These are phyloP conservation scores for Progne subis DNA, from an alignment of 2,113 vertebrate species.

Conservation along the genomic window DNA sequence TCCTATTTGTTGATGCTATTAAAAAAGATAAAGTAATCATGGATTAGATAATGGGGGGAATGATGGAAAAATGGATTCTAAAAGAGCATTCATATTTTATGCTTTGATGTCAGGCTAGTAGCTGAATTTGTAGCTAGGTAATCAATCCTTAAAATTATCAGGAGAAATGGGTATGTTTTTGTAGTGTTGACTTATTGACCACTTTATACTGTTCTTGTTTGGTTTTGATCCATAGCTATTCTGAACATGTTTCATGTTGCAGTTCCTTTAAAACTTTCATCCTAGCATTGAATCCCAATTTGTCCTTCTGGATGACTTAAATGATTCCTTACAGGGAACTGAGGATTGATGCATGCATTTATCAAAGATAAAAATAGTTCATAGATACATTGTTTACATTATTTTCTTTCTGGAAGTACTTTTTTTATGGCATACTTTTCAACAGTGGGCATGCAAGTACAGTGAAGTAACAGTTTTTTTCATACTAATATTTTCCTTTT, in stretches of 20 bases:
- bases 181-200: background rate
- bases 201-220: background rate
- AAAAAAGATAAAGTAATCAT: background rate
- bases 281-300: background rate
- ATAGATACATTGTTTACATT: background rate
- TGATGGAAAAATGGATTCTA: background rate
- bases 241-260: background rate
- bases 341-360: background rate
- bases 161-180: background rate
- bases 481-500: background rate
- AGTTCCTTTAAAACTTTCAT: background rate
- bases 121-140: background rate
- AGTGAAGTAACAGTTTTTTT: background rate
- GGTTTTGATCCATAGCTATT: background rate
- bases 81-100: background rate
- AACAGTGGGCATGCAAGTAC: background rate
- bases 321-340: background rate
- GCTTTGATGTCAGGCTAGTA: background rate
- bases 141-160: background rate
- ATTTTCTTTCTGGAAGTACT: background rate
- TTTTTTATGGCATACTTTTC: background rate
- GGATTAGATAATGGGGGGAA: background rate
- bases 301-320: background rate
- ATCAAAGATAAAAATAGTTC: background rate
- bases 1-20: background rate